Base-by-base conservation (phyloP, 2,888 invertebrate genomes). In the Plutella xylostella region DNA sequence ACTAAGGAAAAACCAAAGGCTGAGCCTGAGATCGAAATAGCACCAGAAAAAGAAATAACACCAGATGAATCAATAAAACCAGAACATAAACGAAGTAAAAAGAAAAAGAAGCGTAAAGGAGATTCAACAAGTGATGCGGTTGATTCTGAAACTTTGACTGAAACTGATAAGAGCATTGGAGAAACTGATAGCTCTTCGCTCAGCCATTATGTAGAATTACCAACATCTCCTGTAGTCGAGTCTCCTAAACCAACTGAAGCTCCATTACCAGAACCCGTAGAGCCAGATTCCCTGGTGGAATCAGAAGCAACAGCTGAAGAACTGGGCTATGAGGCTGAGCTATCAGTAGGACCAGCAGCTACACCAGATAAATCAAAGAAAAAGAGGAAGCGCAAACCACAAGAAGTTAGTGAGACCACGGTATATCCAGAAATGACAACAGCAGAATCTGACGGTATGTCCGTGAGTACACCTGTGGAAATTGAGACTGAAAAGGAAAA, bases 281-380 rank as follows among this genome's bases (percentile, higher is more conserved):
- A 40, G 41, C 82, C 85, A 1, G 82, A 84, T 57, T 82, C 87
- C 7, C 55, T 70, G 40, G 61, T 72, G 20, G 86, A 85, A 45
- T 79, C 79, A 44, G 72, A 76, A 42, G 65, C 68, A 31, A 60
- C 68, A 30, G 72, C 80, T 38, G 85, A 85, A 63, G 89, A 88
- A 60, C 82, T 82, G 49, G 92, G 91, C n/a, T 92, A 92, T 59
- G 92, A 92, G 63, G 87, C 90, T 9, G 86, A 88, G 51, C 78
- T 88, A 50, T 87, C 89, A 1, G 73, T 87, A 18, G 83, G 59
- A 21, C 61, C 57, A 47, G 50, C 60, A 7, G 43, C 52, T 28
- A 55, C 59, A 30, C 58, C 68, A 9, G 69, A 70, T 19, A 73
- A 68, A 48, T 17, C 35, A 15, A 88, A 57, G 85, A 88, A 68